Base-by-base conservation (phyloP, 2,797 vertebrate species). In the Pitangus sulphuratus region DNA sequence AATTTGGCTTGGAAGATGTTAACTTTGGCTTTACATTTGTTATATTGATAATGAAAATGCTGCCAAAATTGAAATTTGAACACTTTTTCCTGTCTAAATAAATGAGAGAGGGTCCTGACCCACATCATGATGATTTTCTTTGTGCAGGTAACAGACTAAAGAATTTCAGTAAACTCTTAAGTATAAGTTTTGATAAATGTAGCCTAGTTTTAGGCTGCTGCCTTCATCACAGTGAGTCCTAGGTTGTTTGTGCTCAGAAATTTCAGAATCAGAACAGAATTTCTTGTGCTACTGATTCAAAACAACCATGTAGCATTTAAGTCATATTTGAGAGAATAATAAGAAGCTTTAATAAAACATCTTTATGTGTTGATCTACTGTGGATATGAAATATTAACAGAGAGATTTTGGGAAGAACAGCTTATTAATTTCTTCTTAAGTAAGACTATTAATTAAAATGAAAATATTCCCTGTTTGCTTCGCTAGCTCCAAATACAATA, bases 391-490 rank as follows among this genome's bases (percentile, higher is more conserved):
- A 90, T 35, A 65, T 18, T 35, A 88, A 62, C 37, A 87, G 69
- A 17, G 70, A 75, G 16, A 66, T 68, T 84, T 88, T 60, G 61
- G 31, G 56, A 85, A 75, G 20, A 88, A 70, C n/a, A 84, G 28
- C 18, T 94, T 33, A 42, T 94, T 87, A 65, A 74, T 77, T 92
- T 87, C 44, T 72, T 93, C 71, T 92, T 86, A 74, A 68, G 53
- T 61, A 77, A 71, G 68, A 82, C 6, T 30, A 84, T 65, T 88
- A 81, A 93, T 90, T 79, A 93, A 91, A 96, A 87, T n/a, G 11
- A 89, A 95, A 93, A 78, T 31, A 81, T 24, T 93, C 28, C 25
- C 26, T 31, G 51, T 79, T 95, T 87, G 71, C 42, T 90, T 90
- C 39, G 79, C 17, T 33, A 64, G 11, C 33, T 87, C 45, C 54